phyloP scores from a whole-genome alignment of 2,113 vertebrate genomes.

The Tragelaphus imberbis region DNA sequence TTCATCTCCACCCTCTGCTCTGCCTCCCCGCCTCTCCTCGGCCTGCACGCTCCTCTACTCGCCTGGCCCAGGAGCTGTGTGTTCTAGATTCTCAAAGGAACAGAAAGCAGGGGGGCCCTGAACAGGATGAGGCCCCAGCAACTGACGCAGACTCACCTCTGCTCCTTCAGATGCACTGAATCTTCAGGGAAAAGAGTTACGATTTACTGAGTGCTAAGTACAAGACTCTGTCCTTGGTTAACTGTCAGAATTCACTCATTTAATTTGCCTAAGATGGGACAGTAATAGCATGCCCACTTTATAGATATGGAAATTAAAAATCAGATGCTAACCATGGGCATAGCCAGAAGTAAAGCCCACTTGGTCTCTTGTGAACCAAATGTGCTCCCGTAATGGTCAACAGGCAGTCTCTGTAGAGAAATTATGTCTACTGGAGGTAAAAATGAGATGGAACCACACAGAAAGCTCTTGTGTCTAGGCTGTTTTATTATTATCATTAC shows the following conservation, averaged over 20 bases:
- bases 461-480: not conserved
- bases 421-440: not conserved
- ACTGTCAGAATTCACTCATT: not conserved
- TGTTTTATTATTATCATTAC: not conserved
- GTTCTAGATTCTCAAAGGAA: not conserved
- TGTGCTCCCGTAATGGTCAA: not conserved
- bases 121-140: not conserved
- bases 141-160: not conserved
- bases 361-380: not conserved
- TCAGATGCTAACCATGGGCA: not conserved
- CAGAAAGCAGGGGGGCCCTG: not conserved
- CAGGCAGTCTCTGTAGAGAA: not conserved
- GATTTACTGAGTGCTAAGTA: not conserved
- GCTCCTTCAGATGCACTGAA: not conserved
- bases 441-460: not conserved
- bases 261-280: not conserved
- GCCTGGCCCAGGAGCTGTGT: not conserved
- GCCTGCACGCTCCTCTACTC: not conserved
- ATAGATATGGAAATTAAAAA: not conserved
- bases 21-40: not conserved
- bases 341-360: not conserved
- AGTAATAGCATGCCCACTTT: not conserved
- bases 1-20: not conserved
- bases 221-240: not conserved
- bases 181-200: accelerated